Conservation (phyloP, 2,888 invertebrate genomes). For the Tricholauxania praeusta region DNA sequence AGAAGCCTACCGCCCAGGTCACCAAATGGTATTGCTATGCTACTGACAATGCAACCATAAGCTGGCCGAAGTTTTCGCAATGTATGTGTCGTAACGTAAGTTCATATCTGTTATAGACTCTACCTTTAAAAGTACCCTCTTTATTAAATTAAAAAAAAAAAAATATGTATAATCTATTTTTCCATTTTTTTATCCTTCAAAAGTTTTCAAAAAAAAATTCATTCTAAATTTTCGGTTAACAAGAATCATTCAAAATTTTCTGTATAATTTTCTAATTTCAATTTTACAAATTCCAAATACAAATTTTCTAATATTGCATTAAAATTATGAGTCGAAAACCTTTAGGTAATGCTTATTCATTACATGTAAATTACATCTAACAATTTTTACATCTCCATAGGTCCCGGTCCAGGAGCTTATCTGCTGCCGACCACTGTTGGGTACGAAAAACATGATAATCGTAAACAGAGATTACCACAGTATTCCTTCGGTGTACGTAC, state of each 20-base stretch:
- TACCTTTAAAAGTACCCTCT: not conserved
- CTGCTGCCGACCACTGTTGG: slow-evolving; percentile 72
- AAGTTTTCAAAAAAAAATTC: slow-evolving; percentile 37
- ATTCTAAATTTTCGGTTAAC: slow-evolving; percentile 37
- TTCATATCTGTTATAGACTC: too few species aligned
- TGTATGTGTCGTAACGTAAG: too few species aligned
- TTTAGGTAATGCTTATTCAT: slow-evolving; percentile 31
- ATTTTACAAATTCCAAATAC: slow-evolving; percentile 47
- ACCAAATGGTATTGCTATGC: too few species aligned
- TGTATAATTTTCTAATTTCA: slow-evolving; percentile 38
- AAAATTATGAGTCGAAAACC: slow-evolving; percentile 35
- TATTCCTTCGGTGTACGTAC: slow-evolving; percentile 61
- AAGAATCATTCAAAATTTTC: slow-evolving; percentile 29
- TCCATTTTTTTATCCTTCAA: slow-evolving; percentile 15
- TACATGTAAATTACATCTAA: too few species aligned
- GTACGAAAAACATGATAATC: slow-evolving; percentile 71
- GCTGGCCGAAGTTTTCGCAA: too few species aligned
- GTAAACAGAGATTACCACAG: slow-evolving; percentile 69
- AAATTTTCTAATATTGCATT: slow-evolving; percentile 59
- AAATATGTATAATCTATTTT: slow-evolving; percentile 14
- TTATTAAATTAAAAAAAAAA: not conserved
- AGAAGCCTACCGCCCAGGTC: too few species aligned
- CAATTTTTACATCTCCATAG: slow-evolving; percentile 54
- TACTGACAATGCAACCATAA: too few species aligned
- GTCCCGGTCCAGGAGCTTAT: slow-evolving; percentile 75